Evolutionary conservation across 2,113 vertebrate species (phyloP), one percentile per base, ranked within the genome.

Genomic region (Prunella himalayana): DNA sequence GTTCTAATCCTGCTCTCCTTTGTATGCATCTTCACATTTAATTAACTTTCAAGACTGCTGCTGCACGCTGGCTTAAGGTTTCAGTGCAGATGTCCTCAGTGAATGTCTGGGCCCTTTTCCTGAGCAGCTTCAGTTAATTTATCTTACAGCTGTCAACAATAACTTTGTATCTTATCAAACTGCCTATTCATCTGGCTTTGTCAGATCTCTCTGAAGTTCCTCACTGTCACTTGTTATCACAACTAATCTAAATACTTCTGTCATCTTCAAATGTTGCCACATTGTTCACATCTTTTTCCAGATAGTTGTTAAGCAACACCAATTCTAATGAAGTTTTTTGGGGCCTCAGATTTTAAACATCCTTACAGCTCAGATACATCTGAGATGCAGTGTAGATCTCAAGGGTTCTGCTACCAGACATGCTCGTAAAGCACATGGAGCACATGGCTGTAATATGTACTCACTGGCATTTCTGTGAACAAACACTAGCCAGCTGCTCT

Each of bases 221-320:
- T 95, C 71, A 69, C 78, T 95, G 93, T 86, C 87, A 80, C 85
- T 94, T 95, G 90, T 85, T 92, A 93, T 92, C 93, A 73, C 4
- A 15, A 79, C 85, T 86, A 93, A 95, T 95, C 88, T 97, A 94
- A 97, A 93, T 83, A 93, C 66, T 94, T 92, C 86, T 96, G 94
- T 92, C 94, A 90, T 95, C 82, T 95, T 92, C 87, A 91, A 59
- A 95, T 90, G 90, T 93, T 95, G 90, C 94, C 94, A 95, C 82
- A 83, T 93, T 96, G 87, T 95, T 96, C 93, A 77, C 87, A 82
- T 95, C 91, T 93, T 87, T 31, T 93, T 90, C 47, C 84, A 95
- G 75, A 93, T 77, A 91, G 70, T 59, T 92, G 93, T 95, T 95
- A 94, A 86, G 94, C 93, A 91, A 90, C 84, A 86, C 42, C 45